Evolutionary conservation across 2,113 vertebrate genomes (phyloP).

Genomic region (Aythya baeri): DNA sequence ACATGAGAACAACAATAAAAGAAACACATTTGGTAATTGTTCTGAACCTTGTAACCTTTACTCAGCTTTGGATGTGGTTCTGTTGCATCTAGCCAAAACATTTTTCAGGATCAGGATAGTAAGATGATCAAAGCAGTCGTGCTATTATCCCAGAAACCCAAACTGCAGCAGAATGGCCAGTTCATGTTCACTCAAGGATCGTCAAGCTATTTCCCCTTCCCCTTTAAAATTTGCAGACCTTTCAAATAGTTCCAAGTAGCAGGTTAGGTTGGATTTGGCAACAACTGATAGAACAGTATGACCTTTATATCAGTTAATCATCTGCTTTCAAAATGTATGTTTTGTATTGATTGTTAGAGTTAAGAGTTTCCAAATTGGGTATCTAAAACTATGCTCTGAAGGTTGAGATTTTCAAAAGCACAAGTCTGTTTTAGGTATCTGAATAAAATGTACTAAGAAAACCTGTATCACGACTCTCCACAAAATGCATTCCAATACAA

Average conservation of each 20-base stretch:
- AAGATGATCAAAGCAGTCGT: neutral
- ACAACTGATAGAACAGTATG: neutral
- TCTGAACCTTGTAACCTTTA: neutral
- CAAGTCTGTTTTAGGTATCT: accelerated
- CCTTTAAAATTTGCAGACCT: neutral
- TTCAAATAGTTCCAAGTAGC: neutral
- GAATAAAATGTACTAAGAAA: neutral
- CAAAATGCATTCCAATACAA: neutral
- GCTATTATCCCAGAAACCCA: neutral
- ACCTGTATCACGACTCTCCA: neutral
- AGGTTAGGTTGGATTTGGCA: neutral
- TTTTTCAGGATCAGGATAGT: neutral
- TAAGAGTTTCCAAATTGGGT: neutral
- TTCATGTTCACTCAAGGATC: neutral
- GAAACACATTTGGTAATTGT: neutral
- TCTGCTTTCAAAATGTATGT: neutral
- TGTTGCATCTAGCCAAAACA: neutral
- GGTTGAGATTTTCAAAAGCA: neutral
- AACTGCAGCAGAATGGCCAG: neutral
- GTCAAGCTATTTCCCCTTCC: neutral
- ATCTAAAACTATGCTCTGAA: neutral
- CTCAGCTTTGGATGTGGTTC: neutral
- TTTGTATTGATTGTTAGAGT: neutral
- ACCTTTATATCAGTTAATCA: neutral
- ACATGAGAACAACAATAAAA: neutral